Evolutionary conservation across 2,113 vertebrate genomes (phyloP).

Genomic region (Verasper variegatus): DNA sequence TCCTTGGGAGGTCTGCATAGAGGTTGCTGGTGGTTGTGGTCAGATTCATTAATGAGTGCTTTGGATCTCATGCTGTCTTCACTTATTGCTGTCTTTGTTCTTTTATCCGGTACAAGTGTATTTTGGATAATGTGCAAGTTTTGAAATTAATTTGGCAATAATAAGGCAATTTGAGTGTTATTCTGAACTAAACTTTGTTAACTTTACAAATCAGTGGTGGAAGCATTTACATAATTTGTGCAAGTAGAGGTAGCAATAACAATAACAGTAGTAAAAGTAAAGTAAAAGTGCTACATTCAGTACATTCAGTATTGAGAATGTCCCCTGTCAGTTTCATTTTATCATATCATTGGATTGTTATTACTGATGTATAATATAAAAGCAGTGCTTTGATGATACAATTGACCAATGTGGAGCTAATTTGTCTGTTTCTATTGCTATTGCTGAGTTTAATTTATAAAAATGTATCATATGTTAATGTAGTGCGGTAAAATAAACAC

Average conservation of each 20-base stretch:
- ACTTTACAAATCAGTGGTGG: neutral
- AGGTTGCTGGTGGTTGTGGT: neutral
- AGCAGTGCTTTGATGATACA: neutral
- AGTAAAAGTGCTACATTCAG: neutral
- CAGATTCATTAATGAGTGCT: too few species aligned
- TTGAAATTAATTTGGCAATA: too few species aligned
- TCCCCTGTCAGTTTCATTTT: neutral
- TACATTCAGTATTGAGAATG: neutral
- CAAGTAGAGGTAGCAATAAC: neutral
- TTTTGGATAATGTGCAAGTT: neutral
- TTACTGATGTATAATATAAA: neutral
- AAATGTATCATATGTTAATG: neutral
- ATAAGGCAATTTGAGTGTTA: too few species aligned
- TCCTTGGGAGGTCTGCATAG: constrained; percentile 14
- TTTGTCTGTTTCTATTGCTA: neutral
- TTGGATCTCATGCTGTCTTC: too few species aligned
- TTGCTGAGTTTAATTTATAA: neutral
- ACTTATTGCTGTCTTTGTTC: neutral
- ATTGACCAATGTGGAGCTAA: neutral
- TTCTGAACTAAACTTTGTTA: too few species aligned
- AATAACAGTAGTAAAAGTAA: neutral
- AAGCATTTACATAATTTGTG: neutral
- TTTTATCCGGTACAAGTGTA: neutral
- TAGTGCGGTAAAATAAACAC: too few species aligned
- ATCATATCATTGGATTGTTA: neutral